Base-by-base conservation (phyloP, 2,797 vertebrate species). In the Luscinia megarhynchos region DNA sequence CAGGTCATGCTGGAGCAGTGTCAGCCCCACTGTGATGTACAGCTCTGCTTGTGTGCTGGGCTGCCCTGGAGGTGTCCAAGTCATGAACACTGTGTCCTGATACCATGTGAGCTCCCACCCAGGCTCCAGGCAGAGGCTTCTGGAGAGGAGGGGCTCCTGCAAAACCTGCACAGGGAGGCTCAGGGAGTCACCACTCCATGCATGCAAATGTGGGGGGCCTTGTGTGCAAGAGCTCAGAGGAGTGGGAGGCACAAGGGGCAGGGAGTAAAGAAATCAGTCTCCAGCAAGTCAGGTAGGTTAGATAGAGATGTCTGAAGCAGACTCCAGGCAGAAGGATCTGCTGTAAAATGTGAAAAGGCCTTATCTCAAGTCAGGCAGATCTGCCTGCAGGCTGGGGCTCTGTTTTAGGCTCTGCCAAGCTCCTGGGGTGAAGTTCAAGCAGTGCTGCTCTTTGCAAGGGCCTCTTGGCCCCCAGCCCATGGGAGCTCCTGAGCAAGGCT, bases 401-500 rank as follows among this genome's bases (percentile, higher is more conserved):
- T 38, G 58, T 89, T 78, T 91, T 10, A 75, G 73, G 67, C 40
- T 24, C 2, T 53, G 93, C 91, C 90, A 94, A 83, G 53, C n/a
- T 87, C 77, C 74, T 76, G 11, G 58, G 36, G 48, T 15, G 67
- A 89, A 70, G 83, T 74, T 87, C 10, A 26, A 76, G 74, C 26
- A 76, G 18, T 0, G 5, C 55, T 79, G 79, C 6, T 8, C 45
- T 94, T 75, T 79, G 69, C 30, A 40, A 75, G 29, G 51, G 51
- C n/a, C 48, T 78, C 43, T 43, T 78, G 48, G 70, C 67, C 51
- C n/a, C 14, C 54, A 50, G 66, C 53, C 51, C 23, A 2, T 75
- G 88, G 80, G 77, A 90, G 67, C 59, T 92, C 67, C 81, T 82
- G 63, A 86, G 72, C 61, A 87, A 92, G 68, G 22, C 55, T 40